Evolutionary conservation across 2,888 invertebrate species (phyloP).

Genomic region (Leptopilina myrica): DNA sequence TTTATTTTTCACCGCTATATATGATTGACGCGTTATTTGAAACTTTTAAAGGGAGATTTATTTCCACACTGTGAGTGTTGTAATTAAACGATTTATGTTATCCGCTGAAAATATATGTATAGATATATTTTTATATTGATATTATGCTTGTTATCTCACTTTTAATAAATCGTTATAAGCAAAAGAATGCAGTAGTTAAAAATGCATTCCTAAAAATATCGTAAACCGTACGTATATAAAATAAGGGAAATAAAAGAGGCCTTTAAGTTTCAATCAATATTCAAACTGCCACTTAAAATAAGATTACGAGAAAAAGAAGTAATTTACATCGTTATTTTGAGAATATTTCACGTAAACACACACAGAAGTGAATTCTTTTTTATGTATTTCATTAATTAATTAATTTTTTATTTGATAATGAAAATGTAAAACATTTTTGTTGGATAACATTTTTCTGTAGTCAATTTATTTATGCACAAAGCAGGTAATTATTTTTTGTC

Average conservation of each 20-base stretch:
- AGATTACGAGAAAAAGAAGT: background rate
- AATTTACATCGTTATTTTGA: background rate
- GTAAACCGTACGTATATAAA: background rate
- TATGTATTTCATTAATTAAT: no score
- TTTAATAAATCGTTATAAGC: conserved; percentile 7
- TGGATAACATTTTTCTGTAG: no score
- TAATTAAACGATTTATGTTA: background rate
- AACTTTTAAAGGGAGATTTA: conserved; percentile 9
- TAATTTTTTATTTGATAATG: no score
- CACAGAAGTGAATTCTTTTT: background rate
- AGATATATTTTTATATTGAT: background rate
- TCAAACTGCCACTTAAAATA: conserved; percentile 1
- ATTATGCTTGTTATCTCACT: background rate
- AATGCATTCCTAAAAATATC: conserved; percentile 7
- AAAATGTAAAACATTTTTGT: no score
- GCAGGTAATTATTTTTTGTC: no score
- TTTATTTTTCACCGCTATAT: background rate
- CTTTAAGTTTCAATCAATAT: conserved; percentile 12
- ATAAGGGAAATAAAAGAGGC: background rate
- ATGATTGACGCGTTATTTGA: background rate
- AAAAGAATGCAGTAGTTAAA: conserved; percentile 11
- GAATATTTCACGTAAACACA: background rate
- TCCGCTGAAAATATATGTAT: background rate
- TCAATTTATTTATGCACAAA: no score
- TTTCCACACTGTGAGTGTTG: background rate